Conservation (phyloP, 2,888 invertebrate genomes). For the Nesidiocoris tenuis region DNA sequence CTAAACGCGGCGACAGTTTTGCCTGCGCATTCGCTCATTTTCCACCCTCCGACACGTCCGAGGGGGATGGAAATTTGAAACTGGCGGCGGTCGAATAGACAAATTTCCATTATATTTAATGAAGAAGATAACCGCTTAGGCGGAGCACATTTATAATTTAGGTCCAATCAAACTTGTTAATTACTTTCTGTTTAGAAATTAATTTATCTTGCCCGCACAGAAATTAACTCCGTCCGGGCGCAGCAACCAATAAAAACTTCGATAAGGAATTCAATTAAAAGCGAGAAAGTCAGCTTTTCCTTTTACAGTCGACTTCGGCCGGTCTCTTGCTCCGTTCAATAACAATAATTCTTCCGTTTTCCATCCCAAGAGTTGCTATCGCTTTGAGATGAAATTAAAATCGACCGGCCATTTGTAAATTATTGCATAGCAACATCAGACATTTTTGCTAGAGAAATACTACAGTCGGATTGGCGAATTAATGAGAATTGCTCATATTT, state of each 20-base stretch:
- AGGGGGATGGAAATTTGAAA: background rate
- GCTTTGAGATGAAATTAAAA: background rate
- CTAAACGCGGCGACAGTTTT: too few species aligned
- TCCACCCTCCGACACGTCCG: too few species aligned
- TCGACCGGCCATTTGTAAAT: too few species aligned
- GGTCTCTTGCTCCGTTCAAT: background rate
- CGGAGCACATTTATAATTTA: conserved; percentile 28
- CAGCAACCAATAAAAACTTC: conserved; percentile 34
- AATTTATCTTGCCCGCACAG: conserved; percentile 15
- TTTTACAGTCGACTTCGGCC: background rate
- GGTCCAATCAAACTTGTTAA: conserved; percentile 37
- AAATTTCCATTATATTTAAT: conserved; percentile 30
- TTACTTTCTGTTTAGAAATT: conserved; percentile 39
- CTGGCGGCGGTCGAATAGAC: background rate
- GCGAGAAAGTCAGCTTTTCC: conserved; percentile 21
- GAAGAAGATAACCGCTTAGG: conserved; percentile 23
- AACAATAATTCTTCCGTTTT: background rate
- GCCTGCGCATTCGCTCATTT: too few species aligned
- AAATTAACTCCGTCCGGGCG: conserved; percentile 12
- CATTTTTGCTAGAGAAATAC: too few species aligned
- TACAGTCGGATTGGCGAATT: too few species aligned
- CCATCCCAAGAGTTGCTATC: background rate
- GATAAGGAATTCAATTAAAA: conserved; percentile 38
- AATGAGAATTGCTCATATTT: too few species aligned
- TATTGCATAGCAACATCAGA: too few species aligned